phyloP scores from a whole-genome alignment of 2,888 invertebrate genomes.

The Smittia sp. region DNA sequence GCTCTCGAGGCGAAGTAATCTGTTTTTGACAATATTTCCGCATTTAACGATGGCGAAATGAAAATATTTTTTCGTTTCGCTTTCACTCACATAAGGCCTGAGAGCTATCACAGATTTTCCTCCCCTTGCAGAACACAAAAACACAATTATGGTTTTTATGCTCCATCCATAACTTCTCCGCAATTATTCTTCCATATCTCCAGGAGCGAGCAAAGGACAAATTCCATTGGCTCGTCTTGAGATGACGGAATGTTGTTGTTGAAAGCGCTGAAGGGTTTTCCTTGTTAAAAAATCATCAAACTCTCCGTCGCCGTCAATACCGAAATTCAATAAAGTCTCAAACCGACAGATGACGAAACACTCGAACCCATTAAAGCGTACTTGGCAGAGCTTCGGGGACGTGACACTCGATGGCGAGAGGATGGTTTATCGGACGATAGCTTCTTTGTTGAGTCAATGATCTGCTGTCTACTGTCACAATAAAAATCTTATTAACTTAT shows the following conservation, averaged over 20 bases:
- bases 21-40: conserved; percentile 25
- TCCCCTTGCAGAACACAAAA: not conserved
- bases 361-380: not conserved
- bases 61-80: conserved; percentile 1
- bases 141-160: conserved; percentile 29
- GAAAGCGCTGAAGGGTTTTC: not conserved
- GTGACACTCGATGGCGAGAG: not conserved
- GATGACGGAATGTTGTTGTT: not conserved
- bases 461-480: conserved; percentile 8
- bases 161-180: conserved; percentile 6
- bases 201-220: not conserved
- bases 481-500: not conserved
- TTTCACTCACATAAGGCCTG: not conserved
- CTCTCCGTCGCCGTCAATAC: not conserved
- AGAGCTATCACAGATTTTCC: not conserved
- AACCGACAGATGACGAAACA: conserved; percentile 7
- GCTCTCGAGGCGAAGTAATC: conserved; percentile 13
- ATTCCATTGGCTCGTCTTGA: not conserved
- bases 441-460: conserved; percentile 13
- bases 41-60: conserved; percentile 16
- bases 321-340: not conserved
- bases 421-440: not conserved
- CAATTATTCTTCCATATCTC: conserved; percentile 10
- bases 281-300: not conserved
- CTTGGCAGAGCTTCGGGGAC: not conserved